phyloP scores from a whole-genome alignment of 1,140 invertebrate species.

The Wasmannia auropunctata region DNA sequence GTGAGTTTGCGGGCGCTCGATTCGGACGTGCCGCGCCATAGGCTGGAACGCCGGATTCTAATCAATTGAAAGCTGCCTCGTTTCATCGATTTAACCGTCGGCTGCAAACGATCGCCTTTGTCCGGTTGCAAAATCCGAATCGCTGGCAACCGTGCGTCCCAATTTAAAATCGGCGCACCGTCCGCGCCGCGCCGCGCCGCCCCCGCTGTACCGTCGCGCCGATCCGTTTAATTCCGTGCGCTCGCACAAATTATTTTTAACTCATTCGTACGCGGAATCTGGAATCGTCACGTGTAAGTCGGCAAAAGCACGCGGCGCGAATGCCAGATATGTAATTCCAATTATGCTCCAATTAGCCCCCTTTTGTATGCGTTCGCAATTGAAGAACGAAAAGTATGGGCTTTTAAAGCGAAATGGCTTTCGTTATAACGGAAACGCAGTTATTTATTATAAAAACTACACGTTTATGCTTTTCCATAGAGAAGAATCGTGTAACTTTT shows the following conservation, averaged over 20 bases:
- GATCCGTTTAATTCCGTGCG: constrained; percentile 32
- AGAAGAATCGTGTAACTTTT: background rate
- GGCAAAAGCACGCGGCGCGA: background rate
- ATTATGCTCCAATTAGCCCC: constrained; percentile 24
- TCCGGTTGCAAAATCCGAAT: constrained; percentile 27
- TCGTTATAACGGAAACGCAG: background rate
- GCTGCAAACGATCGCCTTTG: constrained; percentile 44
- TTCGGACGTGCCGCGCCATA: constrained; percentile 42
- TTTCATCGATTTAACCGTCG: constrained; percentile 52
- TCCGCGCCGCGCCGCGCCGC: too few relatives aligned
- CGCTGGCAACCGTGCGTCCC: background rate
- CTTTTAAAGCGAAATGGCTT: background rate
- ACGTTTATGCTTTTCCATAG: background rate
- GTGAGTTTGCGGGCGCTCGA: constrained; percentile 56
- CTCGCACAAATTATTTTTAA: background rate
- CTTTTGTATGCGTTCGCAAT: background rate
- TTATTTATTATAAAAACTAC: constrained; percentile 5
- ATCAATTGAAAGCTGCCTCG: constrained; percentile 65
- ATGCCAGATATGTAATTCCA: background rate
- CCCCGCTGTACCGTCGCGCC: too few relatives aligned
- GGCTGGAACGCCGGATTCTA: constrained; percentile 21
- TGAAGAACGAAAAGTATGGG: background rate
- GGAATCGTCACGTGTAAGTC: background rate
- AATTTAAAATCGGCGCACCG: constrained; percentile 45
- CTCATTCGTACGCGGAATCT: background rate